Percentiles rank a stretch among this genome's conserved stretches.
phyloP scores from a whole-genome alignment of 2,113 vertebrate genomes.

The Pungitius pungitius region DNA sequence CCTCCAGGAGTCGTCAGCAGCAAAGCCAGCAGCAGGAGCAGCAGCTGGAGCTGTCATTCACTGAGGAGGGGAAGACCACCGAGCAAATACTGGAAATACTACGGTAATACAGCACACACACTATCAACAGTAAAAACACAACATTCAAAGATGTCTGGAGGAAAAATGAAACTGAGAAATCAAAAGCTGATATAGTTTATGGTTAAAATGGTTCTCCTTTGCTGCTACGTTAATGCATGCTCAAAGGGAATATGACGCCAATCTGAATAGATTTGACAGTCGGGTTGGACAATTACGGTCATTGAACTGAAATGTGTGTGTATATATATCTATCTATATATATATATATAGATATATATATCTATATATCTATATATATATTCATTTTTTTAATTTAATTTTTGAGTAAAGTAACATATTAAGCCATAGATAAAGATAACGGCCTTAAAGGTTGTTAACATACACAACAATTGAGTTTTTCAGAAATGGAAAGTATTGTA shows the following conservation, averaged over 20 bases:
- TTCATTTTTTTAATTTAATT: no score
- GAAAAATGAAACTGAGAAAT: neutral
- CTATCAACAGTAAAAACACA: neutral
- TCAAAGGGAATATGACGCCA: neutral
- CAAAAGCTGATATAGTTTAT: neutral
- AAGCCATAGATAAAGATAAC: neutral
- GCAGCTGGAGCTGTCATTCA: conserved; percentile 84
- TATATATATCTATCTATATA: no score
- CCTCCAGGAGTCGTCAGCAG: conserved; percentile 80
- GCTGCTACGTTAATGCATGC: neutral
- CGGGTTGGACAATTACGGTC: no score
- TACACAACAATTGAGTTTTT: neutral
- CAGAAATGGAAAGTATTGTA: neutral
- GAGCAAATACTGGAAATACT: conserved; percentile 94
- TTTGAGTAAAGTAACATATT: no score
- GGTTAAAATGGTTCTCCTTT: neutral
- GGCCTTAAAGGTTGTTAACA: neutral
- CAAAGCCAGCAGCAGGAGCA: conserved; percentile 54
- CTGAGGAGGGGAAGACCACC: conserved; percentile 90
- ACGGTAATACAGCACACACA: conserved; percentile 61
- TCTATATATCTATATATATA: no score
- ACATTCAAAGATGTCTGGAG: neutral
- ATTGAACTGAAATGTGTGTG: no score
- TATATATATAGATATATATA: no score
- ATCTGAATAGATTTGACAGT: neutral